Evolutionary conservation across 2,113 vertebrate species (phyloP).

Genomic region (Calonectris borealis): DNA sequence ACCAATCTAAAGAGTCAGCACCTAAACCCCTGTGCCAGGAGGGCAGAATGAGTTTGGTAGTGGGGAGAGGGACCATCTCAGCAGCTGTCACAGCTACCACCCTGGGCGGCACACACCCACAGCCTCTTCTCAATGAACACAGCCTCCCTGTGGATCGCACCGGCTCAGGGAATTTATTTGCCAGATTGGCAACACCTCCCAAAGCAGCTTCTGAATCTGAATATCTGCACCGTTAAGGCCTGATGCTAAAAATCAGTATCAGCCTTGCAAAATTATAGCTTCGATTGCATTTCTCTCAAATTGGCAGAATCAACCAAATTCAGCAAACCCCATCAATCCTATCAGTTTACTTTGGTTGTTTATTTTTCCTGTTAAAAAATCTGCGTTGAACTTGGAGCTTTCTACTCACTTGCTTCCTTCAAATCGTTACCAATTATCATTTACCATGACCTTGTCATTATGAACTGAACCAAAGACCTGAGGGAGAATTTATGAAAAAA

Average conservation of each 20-base stretch:
- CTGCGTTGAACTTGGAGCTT: not conserved
- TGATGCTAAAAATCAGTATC: not conserved
- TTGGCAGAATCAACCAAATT: not conserved
- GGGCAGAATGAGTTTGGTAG: not conserved
- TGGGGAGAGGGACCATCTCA: accelerated
- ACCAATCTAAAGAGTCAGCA: not conserved
- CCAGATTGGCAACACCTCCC: not conserved
- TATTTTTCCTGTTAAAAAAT: not conserved
- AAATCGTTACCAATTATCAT: not conserved
- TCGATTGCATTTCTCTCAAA: not conserved
- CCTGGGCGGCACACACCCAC: accelerated
- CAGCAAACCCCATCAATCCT: not conserved
- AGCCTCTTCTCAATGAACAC: not conserved
- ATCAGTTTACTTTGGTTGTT: not conserved
- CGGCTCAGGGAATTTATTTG: not conserved
- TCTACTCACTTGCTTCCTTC: not conserved
- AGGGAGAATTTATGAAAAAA: not conserved
- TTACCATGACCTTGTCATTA: not conserved
- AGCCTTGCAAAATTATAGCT: not conserved
- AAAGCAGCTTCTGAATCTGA: not conserved
- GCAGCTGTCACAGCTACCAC: not conserved
- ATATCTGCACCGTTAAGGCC: not conserved
- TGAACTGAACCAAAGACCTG: not conserved
- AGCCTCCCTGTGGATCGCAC: accelerated
- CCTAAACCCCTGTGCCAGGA: not conserved